Conservation (phyloP, 2,888 invertebrate species). For the Sylvicola cinctus region DNA sequence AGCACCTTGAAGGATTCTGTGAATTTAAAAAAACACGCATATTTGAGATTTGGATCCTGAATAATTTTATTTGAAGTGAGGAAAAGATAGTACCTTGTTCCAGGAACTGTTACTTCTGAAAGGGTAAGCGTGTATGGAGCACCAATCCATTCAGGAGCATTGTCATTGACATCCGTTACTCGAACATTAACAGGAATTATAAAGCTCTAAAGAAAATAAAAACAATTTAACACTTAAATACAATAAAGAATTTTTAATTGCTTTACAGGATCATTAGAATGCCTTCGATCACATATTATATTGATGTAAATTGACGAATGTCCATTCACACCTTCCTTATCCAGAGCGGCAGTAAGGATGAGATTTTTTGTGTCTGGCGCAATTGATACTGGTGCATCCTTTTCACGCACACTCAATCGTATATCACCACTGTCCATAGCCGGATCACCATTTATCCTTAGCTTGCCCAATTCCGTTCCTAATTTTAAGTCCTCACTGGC, state of each 20-base stretch:
- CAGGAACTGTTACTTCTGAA: constrained; percentile 57
- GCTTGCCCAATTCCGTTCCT: constrained; percentile 54
- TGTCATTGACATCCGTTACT: constrained; percentile 82
- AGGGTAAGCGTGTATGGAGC: constrained; percentile 65
- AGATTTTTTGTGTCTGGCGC: constrained; percentile 59
- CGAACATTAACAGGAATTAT: constrained; percentile 29
- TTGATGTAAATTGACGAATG: constrained; percentile 73
- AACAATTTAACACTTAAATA: constrained; percentile 1
- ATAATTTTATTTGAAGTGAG: background rate
- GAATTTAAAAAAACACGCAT: background rate
- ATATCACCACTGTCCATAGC: constrained; percentile 51
- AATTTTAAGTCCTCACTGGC: constrained; percentile 69
- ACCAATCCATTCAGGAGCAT: constrained; percentile 63
- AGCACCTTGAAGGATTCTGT: constrained; percentile 52
- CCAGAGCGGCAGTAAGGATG: constrained; percentile 52
- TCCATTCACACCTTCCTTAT: constrained; percentile 66
- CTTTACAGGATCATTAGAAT: constrained; percentile 55
- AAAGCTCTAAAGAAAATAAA: constrained; percentile 14
- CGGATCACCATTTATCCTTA: constrained; percentile 67
- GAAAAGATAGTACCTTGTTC: constrained; percentile 22
- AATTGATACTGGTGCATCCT: constrained; percentile 58
- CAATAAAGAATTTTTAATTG: background rate
- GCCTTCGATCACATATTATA: constrained; percentile 62
- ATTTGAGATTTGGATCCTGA: background rate
- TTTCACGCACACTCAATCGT: constrained; percentile 53